phyloP scores from a whole-genome alignment of 2,797 vertebrate species.

The Gymnothorax reevesii region DNA sequence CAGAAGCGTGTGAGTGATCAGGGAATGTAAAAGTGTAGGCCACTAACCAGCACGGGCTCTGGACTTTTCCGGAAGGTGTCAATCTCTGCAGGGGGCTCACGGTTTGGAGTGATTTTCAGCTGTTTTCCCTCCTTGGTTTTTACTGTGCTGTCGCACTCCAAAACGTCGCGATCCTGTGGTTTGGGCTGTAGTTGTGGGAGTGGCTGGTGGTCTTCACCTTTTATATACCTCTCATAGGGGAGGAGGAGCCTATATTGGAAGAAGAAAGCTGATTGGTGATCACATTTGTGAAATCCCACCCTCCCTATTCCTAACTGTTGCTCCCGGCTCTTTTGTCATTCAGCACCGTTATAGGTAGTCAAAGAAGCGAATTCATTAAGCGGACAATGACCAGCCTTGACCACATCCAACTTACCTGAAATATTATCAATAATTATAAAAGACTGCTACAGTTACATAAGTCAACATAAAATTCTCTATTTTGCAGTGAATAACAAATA shows the following conservation, averaged over 20 bases:
- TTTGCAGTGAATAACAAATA: background rate
- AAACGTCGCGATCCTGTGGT: constrained; percentile 81
- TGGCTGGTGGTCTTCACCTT: constrained; percentile 91
- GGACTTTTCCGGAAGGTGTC: constrained; percentile 72
- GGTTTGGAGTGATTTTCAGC: constrained; percentile 75
- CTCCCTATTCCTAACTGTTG: too few species aligned
- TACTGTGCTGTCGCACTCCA: constrained; percentile 79
- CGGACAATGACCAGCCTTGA: background rate
- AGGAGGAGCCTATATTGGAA: constrained; percentile 84
- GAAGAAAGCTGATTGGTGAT: constrained; percentile 28
- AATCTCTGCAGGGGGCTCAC: constrained; percentile 82
- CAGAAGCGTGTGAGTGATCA: constrained; percentile 4
- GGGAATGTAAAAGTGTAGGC: constrained; percentile 24
- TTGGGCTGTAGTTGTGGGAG: constrained; percentile 87
- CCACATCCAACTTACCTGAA: background rate
- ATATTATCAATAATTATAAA: background rate
- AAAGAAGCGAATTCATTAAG: background rate
- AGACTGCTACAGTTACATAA: background rate
- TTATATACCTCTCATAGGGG: constrained; percentile 91
- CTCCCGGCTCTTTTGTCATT: background rate
- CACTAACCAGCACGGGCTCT: constrained; percentile 81
- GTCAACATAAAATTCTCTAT: too few species aligned
- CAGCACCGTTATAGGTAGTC: background rate
- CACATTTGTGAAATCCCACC: constrained; percentile 10
- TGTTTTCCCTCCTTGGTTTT: constrained; percentile 84